Evolutionary conservation across 2,888 invertebrate species (phyloP).

Genomic region (Ichneumoninae sp.): DNA sequence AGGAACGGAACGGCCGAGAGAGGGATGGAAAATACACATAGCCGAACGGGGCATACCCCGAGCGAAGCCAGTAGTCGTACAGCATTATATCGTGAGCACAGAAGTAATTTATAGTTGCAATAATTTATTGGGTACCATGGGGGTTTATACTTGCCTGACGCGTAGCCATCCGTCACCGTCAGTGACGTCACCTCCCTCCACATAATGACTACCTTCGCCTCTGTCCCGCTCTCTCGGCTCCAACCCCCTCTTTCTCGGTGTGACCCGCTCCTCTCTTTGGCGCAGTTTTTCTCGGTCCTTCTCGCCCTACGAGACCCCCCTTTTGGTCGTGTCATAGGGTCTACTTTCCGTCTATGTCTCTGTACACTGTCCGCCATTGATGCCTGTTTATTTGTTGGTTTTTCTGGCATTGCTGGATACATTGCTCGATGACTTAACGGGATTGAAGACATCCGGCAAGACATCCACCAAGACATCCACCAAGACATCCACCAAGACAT

Average conservation of each 20-base stretch:
- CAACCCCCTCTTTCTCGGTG: slow-evolving; percentile 66
- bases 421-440: no score
- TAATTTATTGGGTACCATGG: slow-evolving; percentile 85
- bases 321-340: slow-evolving; percentile 23
- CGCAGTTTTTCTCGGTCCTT: slow-evolving; percentile 47
- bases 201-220: slow-evolving; percentile 84
- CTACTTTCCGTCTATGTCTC: no score
- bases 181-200: slow-evolving; percentile 84
- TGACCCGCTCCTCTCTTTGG: slow-evolving; percentile 52
- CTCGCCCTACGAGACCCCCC: slow-evolving; percentile 42
- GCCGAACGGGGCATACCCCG: slow-evolving; percentile 71
- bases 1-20: slow-evolving; percentile 45
- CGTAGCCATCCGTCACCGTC: slow-evolving; percentile 84
- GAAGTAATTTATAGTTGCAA: slow-evolving; percentile 85
- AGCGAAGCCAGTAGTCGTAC: slow-evolving; percentile 81
- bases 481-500: no score
- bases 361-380: no score
- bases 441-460: no score
- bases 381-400: no score
- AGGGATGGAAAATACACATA: slow-evolving; percentile 62
- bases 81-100: slow-evolving; percentile 83
- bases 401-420: no score
- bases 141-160: slow-evolving; percentile 84
- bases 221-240: slow-evolving; percentile 64
- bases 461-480: no score